Evolutionary conservation across 1,140 invertebrate species (phyloP).

Genomic region (Drosophila triauraria): DNA sequence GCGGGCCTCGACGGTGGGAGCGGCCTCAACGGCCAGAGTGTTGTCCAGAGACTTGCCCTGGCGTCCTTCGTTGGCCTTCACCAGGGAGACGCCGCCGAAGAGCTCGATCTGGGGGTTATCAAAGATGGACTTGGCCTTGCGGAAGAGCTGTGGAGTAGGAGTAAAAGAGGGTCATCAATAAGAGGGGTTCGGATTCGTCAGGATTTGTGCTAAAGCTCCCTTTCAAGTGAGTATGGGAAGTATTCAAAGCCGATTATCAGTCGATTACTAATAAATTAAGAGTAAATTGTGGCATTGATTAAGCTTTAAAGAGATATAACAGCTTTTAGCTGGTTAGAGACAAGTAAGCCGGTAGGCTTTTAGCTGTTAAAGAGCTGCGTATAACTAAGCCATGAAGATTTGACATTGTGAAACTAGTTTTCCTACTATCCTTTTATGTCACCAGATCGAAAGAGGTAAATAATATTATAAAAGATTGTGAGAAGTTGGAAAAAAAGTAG

Average conservation of each 20-base stretch:
- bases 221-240: too few species aligned
- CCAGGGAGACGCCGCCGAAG: constrained; percentile 87
- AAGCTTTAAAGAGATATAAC: background rate
- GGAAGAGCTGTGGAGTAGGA: constrained; percentile 85
- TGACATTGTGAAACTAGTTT: background rate
- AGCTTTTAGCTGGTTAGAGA: background rate
- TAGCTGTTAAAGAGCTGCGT: background rate
- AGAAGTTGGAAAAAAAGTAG: background rate
- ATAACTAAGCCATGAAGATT: background rate
- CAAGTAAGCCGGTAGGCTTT: background rate
- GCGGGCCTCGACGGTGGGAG: constrained; percentile 86
- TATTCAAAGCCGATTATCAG: background rate
- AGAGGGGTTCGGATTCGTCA: constrained; percentile 1
- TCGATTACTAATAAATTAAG: background rate
- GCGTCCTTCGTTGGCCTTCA: constrained; percentile 85
- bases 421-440: background rate
- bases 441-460: background rate
- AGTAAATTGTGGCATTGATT: background rate
- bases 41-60: constrained; percentile 84
- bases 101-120: constrained; percentile 87
- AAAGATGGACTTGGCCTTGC: constrained; percentile 88
- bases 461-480: background rate
- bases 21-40: constrained; percentile 85
- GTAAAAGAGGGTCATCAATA: constrained; percentile 4
- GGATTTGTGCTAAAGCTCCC: background rate